Conservation (phyloP, 2,888 invertebrate species). For the Galerucella pusilla region DNA sequence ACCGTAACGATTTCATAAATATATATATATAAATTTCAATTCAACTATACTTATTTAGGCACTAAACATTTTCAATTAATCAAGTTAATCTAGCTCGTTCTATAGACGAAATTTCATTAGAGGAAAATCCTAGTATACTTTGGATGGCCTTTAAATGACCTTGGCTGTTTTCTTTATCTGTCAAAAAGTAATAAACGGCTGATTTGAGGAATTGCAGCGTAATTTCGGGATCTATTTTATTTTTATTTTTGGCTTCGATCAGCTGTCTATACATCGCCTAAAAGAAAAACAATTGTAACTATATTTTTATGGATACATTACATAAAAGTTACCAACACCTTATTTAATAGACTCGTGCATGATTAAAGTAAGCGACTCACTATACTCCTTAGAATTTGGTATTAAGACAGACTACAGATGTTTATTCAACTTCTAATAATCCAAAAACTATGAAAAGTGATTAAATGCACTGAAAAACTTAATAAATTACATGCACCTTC, state of each 20-base stretch:
- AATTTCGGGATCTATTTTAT: conserved; percentile 87
- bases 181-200: conserved; percentile 91
- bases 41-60: conserved; percentile 37
- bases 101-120: conserved; percentile 83
- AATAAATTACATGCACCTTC: neutral
- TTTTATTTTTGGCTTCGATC: conserved; percentile 80
- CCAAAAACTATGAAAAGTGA: neutral
- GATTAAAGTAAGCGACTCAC: too few species aligned
- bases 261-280: conserved; percentile 89
- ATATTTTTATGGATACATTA: neutral
- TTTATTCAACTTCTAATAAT: conserved; percentile 21
- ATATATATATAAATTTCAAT: conserved; percentile 20
- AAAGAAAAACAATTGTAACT: conserved; percentile 50
- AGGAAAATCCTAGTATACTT: conserved; percentile 90
- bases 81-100: conserved; percentile 73
- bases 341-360: too few species aligned
- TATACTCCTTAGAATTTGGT: too few species aligned
- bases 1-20: conserved; percentile 17
- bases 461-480: neutral
- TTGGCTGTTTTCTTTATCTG: conserved; percentile 88
- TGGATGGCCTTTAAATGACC: conserved; percentile 91
- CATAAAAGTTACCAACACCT: too few species aligned
- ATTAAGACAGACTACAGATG: too few species aligned
- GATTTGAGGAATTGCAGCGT: conserved; percentile 93
- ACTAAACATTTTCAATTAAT: conserved; percentile 41